Conservation (phyloP, 2,797 vertebrate genomes). For the Lepus townsendii region DNA sequence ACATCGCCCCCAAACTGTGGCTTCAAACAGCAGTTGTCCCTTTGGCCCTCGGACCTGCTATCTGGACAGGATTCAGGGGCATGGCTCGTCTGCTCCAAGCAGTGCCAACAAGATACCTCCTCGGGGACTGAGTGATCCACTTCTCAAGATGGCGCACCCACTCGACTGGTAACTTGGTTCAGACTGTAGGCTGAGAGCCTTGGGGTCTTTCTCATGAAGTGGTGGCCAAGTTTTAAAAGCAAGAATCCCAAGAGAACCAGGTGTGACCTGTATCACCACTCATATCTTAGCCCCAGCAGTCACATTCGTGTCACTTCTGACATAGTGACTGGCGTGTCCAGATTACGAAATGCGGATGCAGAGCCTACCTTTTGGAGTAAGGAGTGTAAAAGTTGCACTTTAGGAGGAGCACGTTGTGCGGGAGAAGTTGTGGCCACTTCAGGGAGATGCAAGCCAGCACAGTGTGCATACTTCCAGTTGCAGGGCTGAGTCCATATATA, state of each 20-base stretch:
- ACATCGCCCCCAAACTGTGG: background rate
- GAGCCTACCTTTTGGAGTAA: background rate
- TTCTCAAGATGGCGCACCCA: background rate
- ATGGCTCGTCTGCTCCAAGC: background rate
- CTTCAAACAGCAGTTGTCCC: background rate
- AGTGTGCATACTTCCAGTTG: background rate
- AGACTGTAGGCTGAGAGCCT: background rate
- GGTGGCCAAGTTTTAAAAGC: background rate
- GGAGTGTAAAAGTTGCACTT: background rate
- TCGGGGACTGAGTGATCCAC: background rate
- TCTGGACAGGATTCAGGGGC: background rate
- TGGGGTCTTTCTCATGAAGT: background rate
- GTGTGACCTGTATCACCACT: background rate
- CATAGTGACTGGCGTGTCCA: background rate
- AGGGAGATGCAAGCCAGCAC: background rate
- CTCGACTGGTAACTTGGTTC: background rate
- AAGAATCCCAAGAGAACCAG: background rate
- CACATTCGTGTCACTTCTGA: background rate
- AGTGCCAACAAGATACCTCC: background rate
- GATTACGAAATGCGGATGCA: background rate
- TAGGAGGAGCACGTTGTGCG: background rate
- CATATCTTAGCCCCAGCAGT: background rate
- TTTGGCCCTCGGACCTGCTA: background rate
- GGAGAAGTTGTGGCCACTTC: background rate
- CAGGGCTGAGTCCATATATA: rapidly evolving